Evolutionary conservation across 2,113 vertebrate genomes (phyloP).

Genomic region (Nothocercus julius): DNA sequence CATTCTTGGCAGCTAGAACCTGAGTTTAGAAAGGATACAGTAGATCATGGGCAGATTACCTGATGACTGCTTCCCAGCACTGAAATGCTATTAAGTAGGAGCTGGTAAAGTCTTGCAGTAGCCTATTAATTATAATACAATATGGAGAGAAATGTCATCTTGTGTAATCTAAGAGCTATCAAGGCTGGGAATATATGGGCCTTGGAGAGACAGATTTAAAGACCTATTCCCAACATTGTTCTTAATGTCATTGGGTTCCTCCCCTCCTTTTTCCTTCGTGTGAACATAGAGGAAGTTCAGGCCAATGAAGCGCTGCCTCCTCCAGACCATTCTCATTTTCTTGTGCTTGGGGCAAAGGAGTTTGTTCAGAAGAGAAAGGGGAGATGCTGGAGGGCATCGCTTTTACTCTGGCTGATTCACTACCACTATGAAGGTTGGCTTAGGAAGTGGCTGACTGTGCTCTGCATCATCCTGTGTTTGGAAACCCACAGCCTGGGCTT

Average conservation of each 20-base stretch:
- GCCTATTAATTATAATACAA: constrained; percentile 60
- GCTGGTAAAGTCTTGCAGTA: constrained; percentile 64
- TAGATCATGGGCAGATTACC: constrained; percentile 55
- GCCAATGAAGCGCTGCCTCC: not conserved
- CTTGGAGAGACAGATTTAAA: constrained; percentile 55
- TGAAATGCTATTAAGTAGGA: constrained; percentile 59
- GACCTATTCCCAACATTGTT: constrained; percentile 43
- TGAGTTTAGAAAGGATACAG: constrained; percentile 52
- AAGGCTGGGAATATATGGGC: constrained; percentile 30
- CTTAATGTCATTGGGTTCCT: not conserved
- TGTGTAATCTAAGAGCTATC: constrained; percentile 49
- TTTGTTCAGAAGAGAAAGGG: not conserved
- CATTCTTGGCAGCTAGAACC: constrained; percentile 57
- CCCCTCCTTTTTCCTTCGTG: not conserved
- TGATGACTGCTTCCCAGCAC: constrained; percentile 63
- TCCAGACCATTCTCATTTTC: not conserved
- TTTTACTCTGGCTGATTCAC: not conserved
- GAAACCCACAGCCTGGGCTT: not conserved
- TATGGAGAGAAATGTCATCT: constrained; percentile 58
- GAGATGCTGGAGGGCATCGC: not conserved
- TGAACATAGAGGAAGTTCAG: not conserved
- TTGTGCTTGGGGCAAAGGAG: not conserved
- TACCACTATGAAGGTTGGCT: not conserved
- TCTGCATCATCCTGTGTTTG: not conserved
- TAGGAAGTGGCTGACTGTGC: fast-evolving